A percentile compares a stretch with the other conserved stretches of the same genome.
phyloP scores from a whole-genome alignment of 2,113 vertebrate genomes.

The Alces alces region DNA sequence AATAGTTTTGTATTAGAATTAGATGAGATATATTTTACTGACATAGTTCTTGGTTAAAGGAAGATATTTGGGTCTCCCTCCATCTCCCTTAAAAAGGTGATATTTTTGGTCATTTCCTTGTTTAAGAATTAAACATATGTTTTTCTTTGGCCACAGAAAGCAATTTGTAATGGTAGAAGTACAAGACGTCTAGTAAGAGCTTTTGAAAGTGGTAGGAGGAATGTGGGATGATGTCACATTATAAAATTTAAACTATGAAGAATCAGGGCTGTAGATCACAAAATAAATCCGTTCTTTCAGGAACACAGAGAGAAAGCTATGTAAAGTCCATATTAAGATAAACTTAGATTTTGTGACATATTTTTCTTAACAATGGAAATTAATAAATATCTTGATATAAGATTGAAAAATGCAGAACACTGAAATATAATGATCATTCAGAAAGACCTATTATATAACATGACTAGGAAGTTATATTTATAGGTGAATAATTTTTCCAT shows the following conservation, averaged over 20 bases:
- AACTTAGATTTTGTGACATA: constrained; percentile 23
- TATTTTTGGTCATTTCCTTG: neutral
- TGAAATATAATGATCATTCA: neutral
- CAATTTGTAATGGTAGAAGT: neutral
- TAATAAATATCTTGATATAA: neutral
- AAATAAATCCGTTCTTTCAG: neutral
- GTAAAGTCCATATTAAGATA: neutral
- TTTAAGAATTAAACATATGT: neutral
- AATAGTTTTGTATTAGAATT: neutral
- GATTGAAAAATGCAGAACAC: neutral
- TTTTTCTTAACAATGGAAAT: constrained; percentile 17
- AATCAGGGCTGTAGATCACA: neutral
- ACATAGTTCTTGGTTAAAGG: neutral
- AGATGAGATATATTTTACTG: neutral
- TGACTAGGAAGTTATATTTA: neutral
- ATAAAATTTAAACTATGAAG: neutral
- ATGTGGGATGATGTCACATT: neutral
- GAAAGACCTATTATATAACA: neutral
- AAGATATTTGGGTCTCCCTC: neutral
- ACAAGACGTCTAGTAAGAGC: neutral
- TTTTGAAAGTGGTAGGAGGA: neutral
- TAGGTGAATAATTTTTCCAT: neutral
- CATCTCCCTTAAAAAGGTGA: neutral
- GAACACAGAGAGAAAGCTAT: neutral
- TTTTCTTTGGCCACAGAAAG: neutral